These are phyloP conservation scores for Crocodylus rhombifer DNA, from an alignment of 2,797 vertebrate genomes.

Conservation along the genomic window DNA sequence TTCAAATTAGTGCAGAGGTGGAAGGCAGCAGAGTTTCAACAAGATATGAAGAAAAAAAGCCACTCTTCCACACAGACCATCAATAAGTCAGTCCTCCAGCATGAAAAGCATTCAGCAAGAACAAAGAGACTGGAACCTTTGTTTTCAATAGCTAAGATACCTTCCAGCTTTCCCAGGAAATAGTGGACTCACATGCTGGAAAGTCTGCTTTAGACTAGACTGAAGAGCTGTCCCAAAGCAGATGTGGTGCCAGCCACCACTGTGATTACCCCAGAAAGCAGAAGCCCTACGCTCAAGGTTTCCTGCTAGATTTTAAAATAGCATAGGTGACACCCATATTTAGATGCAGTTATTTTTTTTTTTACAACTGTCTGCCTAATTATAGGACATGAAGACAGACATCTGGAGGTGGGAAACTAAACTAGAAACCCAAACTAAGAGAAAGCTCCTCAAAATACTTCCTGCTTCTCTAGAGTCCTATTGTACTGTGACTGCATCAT, in stretches of 20 bases:
- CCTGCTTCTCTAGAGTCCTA: not conserved
- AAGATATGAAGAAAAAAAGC: conserved; percentile 65
- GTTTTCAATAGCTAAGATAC: conserved; percentile 15
- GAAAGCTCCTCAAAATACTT: fast-evolving
- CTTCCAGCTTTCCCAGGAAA: conserved; percentile 54
- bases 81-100: conserved; percentile 47
- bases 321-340: not conserved
- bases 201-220: not conserved
- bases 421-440: fast-evolving
- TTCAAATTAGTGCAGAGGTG: conserved; percentile 79
- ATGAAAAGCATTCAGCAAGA: conserved; percentile 64
- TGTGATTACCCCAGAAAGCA: not conserved
- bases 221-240: not conserved
- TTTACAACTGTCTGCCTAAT: not conserved
- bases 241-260: not conserved
- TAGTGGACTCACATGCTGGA: not conserved
- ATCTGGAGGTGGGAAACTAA: not conserved
- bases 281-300: conserved; percentile 8
- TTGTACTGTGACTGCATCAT: fast-evolving
- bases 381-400: not conserved
- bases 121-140: conserved; percentile 17
- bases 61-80: conserved; percentile 52
- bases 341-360: not conserved
- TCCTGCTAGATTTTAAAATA: not conserved
- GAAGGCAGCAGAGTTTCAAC: conserved; percentile 72